Evolutionary conservation across 2,888 invertebrate genomes (phyloP), one percentile per base, ranked within the genome.

Genomic region (Girardia tigrina): DNA sequence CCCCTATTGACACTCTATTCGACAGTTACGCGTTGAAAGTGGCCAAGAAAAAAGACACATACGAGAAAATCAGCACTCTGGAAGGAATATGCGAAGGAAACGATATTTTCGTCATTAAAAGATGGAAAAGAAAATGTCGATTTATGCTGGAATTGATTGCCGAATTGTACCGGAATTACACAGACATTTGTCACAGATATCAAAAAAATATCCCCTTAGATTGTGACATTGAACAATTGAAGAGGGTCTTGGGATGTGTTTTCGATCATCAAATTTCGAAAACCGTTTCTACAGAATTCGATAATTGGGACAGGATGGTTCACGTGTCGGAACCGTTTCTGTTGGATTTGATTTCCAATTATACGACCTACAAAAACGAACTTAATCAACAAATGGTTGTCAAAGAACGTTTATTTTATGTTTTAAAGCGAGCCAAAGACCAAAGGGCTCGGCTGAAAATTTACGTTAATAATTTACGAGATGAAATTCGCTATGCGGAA

Each of bases 91-190:
- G 71, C 28, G 71, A 75, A 28, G 71, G 71, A 4, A 75, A 29
- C 23, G 56, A 56, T 23, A 29, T 28, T 23, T 75, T 70, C 26
- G 23, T 75, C 12, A 71, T 70, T 1, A 75, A 71, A 26, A 14
- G 29, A 71, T 75, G 75, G 75, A 75, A 75, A 29, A 69, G 75
- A n/a, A 69, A 71, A 16, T 75, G 70, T 75, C 73, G 29, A 27
- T 70, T 29, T 71, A 26, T 75, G 29, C 23, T 75, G 20, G 75
- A 75, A 70, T 69, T 70, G 8, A 71, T 75, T n/a, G 71, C 69
- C 27, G 29, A 70, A 72, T n/a, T 75, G 14, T 75, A 71, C 23
- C n/a, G 23, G n/a, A 56, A 4, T 23, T 56, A 56, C 23, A n/a
- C 23, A 56, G 56, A 56, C 4, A 12, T 56, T 4, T 56, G 4